Percentiles rank a stretch among this genome's conserved stretches.
These are phyloP conservation scores for Toxotes chatareus DNA, from an alignment of 2,113 vertebrate species.

Conservation along the genomic window DNA sequence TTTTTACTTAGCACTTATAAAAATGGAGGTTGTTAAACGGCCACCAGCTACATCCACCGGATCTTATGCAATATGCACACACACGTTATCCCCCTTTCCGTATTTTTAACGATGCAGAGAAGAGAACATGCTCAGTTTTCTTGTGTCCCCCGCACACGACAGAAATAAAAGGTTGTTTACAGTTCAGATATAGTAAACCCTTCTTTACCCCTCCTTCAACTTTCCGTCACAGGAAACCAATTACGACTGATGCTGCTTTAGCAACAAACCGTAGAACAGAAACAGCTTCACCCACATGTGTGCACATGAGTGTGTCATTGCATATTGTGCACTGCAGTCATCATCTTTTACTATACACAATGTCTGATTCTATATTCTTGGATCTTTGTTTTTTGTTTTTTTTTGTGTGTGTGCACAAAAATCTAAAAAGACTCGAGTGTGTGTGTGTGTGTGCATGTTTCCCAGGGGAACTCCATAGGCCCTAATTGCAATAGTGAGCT, in stretches of 20 bases:
- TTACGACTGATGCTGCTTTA: conserved; percentile 23
- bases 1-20: conserved; percentile 4
- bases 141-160: neutral
- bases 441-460: conserved; percentile 1
- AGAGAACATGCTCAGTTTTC: neutral
- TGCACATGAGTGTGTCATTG: neutral
- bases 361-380: neutral
- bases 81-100: neutral
- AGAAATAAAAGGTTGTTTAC: conserved; percentile 62
- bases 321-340: neutral
- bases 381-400: neutral
- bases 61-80: conserved; percentile 14
- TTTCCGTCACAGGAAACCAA: conserved; percentile 48
- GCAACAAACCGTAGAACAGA: conserved; percentile 5
- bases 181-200: conserved; percentile 60
- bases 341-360: conserved; percentile 7
- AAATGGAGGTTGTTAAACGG: conserved; percentile 27
- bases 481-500: conserved; percentile 45
- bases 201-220: conserved; percentile 64
- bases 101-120: neutral
- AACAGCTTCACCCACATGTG: neutral
- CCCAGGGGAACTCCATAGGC: conserved; percentile 33
- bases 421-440: no score
- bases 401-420: no score
- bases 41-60: neutral